Conservation (phyloP, 2,797 vertebrate genomes). For the Molossus alvarezi region DNA sequence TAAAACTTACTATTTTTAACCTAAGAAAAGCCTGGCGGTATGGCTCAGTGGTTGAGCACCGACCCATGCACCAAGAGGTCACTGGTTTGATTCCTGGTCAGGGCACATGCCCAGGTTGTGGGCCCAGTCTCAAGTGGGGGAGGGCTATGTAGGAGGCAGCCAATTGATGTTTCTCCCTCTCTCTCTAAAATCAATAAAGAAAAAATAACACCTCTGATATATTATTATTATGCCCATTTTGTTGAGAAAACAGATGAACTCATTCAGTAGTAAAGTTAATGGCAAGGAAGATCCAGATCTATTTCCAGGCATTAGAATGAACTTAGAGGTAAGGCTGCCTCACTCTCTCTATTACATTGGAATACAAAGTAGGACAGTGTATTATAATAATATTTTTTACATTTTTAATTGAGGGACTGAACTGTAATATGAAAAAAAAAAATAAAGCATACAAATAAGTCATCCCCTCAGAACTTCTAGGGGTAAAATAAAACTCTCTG, state of each 20-base stretch:
- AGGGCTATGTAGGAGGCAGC: no score
- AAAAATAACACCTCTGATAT: no score
- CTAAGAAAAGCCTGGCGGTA: background rate
- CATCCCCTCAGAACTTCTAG: background rate
- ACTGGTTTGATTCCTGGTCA: no score
- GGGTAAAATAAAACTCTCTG: background rate
- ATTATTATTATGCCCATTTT: background rate
- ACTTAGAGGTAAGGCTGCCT: background rate
- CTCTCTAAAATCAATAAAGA: no score
- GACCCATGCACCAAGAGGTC: no score
- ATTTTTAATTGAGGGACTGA: background rate
- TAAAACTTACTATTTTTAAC: background rate
- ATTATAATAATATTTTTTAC: background rate
- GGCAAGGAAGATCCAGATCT: background rate
- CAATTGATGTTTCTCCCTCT: no score
- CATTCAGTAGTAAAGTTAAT: background rate
- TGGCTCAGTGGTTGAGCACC: no score
- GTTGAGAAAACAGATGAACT: background rate
- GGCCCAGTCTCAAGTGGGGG: no score
- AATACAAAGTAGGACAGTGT: background rate
- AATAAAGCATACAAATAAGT: conserved; percentile 52
- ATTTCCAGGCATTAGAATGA: background rate
- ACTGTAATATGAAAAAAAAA: conserved; percentile 44
- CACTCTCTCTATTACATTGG: background rate
- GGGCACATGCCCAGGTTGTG: no score